Percentiles rank a stretch among this genome's conserved stretches.
These are phyloP conservation scores for Campopleginae sp. DNA, from an alignment of 2,888 invertebrate species.

Conservation along the genomic window DNA sequence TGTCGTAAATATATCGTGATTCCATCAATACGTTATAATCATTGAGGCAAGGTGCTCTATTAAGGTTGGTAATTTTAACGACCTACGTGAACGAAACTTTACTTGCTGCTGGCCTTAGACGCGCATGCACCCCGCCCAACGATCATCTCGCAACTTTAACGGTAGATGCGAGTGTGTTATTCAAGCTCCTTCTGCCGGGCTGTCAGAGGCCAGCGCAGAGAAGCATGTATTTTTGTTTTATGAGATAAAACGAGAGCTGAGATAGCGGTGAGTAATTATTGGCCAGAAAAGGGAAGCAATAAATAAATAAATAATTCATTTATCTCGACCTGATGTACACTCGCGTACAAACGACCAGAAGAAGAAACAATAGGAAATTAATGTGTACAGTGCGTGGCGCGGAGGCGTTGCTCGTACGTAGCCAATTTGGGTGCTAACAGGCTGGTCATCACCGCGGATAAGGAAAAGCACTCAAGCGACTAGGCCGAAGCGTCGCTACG, in stretches of 20 bases:
- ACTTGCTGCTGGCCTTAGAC: conserved; percentile 6
- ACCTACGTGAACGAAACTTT: conserved; percentile 31
- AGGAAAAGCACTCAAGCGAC: conserved; percentile 57
- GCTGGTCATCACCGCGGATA: conserved; percentile 52
- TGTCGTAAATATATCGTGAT: no score
- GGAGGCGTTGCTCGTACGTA: conserved; percentile 50
- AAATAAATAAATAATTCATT: no score
- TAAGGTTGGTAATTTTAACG: conserved; percentile 40
- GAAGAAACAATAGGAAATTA: conserved; percentile 34
- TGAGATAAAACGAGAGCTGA: conserved; percentile 33
- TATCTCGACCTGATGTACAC: no score
- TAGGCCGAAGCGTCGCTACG: conserved; percentile 37
- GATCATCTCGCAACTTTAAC: conserved; percentile 36
- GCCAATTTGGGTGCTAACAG: conserved; percentile 63
- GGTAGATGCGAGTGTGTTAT: conserved; percentile 54
- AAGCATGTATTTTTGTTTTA: conserved; percentile 33
- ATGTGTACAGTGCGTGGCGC: conserved; percentile 2
- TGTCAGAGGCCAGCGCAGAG: conserved; percentile 19
- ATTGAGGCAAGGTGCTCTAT: conserved; percentile 14
- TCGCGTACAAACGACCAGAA: background rate
- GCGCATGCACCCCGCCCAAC: no score
- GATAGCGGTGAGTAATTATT: conserved; percentile 60
- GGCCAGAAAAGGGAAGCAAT: conserved; percentile 43
- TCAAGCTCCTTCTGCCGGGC: conserved; percentile 37
- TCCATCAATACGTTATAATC: conserved; percentile 13